These are phyloP conservation scores for Rapana venosa DNA, from an alignment of 2,888 invertebrate genomes.

Conservation along the genomic window DNA sequence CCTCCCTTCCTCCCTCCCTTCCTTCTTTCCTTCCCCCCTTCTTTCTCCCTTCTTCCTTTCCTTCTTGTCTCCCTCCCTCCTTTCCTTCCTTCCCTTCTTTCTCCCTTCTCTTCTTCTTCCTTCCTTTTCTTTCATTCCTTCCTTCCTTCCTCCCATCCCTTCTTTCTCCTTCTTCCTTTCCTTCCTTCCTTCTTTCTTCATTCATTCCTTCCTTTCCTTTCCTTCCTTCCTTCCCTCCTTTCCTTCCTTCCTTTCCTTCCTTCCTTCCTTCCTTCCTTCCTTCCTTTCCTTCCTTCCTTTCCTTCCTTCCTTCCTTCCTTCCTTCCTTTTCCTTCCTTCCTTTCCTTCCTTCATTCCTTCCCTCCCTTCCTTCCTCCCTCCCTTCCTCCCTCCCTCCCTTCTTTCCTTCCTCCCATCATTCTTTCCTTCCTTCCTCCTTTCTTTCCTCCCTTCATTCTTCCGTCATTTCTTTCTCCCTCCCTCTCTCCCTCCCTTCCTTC, in stretches of 20 bases:
- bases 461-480: not conserved
- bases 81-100: not conserved
- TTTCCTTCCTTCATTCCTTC: not conserved
- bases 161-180: not conserved
- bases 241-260: not conserved
- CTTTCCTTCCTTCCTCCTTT: not conserved
- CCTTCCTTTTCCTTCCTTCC: not conserved
- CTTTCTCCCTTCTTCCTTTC: not conserved
- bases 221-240: not conserved
- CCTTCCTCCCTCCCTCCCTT: not conserved
- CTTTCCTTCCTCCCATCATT: not conserved
- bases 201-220: too few relatives aligned
- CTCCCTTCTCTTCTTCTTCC: too few relatives aligned
- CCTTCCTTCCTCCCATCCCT: not conserved
- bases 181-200: too few relatives aligned
- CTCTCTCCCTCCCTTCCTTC: not conserved
- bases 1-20: not conserved
- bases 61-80: not conserved
- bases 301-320: not conserved
- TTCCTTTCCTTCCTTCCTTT: not conserved
- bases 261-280: not conserved
- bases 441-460: not conserved
- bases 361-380: not conserved
- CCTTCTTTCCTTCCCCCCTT: not conserved
- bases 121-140: too few relatives aligned